Conservation (phyloP, 2,888 invertebrate genomes). For the Crioceris asparagi region DNA sequence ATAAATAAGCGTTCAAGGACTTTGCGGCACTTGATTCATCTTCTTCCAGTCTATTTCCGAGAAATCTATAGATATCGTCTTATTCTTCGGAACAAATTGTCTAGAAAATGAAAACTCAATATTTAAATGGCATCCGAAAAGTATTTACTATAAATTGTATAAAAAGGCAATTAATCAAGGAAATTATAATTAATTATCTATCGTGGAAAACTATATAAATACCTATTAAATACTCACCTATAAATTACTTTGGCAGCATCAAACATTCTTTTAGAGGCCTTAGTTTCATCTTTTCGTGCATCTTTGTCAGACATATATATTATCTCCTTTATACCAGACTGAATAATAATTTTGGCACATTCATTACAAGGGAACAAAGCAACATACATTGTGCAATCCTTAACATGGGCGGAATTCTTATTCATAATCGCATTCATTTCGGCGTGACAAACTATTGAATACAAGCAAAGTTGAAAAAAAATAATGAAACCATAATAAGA, state of each 20-base stretch:
- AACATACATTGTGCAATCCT: slow-evolving; percentile 76
- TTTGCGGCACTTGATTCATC: slow-evolving; percentile 39
- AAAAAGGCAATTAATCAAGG: too few species aligned
- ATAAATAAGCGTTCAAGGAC: too few species aligned
- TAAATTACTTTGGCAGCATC: slow-evolving; percentile 63
- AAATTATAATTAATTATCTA: background rate
- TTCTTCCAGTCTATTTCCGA: slow-evolving; percentile 48
- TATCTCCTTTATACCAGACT: slow-evolving; percentile 74
- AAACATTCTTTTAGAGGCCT: slow-evolving; percentile 75
- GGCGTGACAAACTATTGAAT: slow-evolving; percentile 82
- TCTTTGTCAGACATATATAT: slow-evolving; percentile 78
- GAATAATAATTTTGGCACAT: slow-evolving; percentile 94
- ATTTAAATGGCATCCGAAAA: background rate
- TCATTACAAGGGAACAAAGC: slow-evolving; percentile 94
- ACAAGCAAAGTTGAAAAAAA: background rate
- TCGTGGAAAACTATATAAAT: background rate
- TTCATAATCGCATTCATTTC: slow-evolving; percentile 96
- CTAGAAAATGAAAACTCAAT: slow-evolving; percentile 36
- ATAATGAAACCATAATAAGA: background rate
- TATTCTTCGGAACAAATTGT: slow-evolving; percentile 51
- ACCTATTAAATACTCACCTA: slow-evolving; percentile 39
- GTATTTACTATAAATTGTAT: slow-evolving; percentile 1
- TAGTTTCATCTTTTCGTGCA: slow-evolving; percentile 51
- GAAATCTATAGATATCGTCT: slow-evolving; percentile 60
- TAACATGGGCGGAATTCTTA: slow-evolving; percentile 68